These are phyloP conservation scores for Crax fasciolata DNA, from an alignment of 2,797 vertebrate genomes.

Conservation along the genomic window DNA sequence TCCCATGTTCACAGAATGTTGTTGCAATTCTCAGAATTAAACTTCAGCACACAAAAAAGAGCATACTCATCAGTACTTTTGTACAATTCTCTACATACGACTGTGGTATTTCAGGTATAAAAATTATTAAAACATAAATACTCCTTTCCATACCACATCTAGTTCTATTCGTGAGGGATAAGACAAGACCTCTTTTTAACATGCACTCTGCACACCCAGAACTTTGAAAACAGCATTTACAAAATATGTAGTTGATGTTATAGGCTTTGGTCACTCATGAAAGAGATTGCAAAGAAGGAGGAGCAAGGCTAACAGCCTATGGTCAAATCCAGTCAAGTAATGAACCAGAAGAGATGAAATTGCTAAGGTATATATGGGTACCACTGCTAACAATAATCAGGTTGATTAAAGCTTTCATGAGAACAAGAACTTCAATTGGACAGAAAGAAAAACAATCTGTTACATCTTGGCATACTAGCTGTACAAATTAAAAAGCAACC, in stretches of 20 bases:
- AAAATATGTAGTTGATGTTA: background rate
- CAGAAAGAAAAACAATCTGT: background rate
- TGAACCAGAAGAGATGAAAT: background rate
- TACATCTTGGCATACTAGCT: background rate
- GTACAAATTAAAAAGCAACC: background rate
- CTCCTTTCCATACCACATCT: background rate
- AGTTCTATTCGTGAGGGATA: background rate
- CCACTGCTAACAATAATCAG: background rate
- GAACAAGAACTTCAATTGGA: background rate
- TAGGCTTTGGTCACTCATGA: background rate
- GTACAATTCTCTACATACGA: background rate
- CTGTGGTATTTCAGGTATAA: fast-evolving
- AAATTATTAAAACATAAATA: background rate
- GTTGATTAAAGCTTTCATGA: background rate
- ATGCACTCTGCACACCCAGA: background rate
- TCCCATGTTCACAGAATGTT: background rate
- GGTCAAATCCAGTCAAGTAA: background rate
- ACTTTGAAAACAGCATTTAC: background rate
- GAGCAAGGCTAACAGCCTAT: background rate
- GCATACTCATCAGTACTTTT: fast-evolving
- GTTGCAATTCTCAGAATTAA: background rate
- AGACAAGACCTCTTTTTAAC: background rate
- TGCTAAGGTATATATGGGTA: background rate
- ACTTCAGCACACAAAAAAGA: background rate
- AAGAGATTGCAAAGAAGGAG: background rate